These are phyloP conservation scores for Silvanus unidentatus DNA, from an alignment of 2,888 invertebrate species.

Conservation along the genomic window DNA sequence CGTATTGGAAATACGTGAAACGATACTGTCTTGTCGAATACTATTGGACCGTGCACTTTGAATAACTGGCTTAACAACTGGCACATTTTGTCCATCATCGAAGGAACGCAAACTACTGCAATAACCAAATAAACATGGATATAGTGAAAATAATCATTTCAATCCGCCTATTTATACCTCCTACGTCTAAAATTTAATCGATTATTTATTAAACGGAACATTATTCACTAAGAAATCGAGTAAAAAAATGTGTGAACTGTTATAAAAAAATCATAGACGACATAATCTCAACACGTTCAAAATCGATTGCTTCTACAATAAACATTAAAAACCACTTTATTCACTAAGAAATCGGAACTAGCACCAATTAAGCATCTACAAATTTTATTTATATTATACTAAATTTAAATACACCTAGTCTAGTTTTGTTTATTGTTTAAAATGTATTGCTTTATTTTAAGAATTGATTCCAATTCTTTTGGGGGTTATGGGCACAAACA, in stretches of 20 bases:
- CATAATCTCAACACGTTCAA: neutral
- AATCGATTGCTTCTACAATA: neutral
- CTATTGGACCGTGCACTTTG: conserved; percentile 37
- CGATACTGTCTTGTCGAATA: conserved; percentile 26
- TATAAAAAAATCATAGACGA: neutral
- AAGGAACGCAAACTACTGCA: conserved; percentile 38
- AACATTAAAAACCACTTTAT: too few relatives aligned
- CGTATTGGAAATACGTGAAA: conserved; percentile 46
- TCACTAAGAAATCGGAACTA: too few relatives aligned
- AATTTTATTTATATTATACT: too few relatives aligned
- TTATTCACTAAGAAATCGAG: conserved; percentile 16
- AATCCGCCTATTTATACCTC: conserved; percentile 30
- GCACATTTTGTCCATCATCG: conserved; percentile 23
- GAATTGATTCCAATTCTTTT: too few relatives aligned
- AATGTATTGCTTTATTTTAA: too few relatives aligned
- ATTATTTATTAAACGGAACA: conserved; percentile 37
- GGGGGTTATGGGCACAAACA: too few relatives aligned
- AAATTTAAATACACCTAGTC: too few relatives aligned
- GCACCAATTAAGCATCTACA: too few relatives aligned
- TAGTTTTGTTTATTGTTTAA: too few relatives aligned
- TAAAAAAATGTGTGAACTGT: conserved; percentile 5
- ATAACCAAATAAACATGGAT: conserved; percentile 15
- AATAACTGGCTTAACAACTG: conserved; percentile 34
- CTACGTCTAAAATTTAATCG: conserved; percentile 37
- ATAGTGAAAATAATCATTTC: neutral